phyloP scores from a whole-genome alignment of 2,797 vertebrate species.

The Geotrypetes seraphini region DNA sequence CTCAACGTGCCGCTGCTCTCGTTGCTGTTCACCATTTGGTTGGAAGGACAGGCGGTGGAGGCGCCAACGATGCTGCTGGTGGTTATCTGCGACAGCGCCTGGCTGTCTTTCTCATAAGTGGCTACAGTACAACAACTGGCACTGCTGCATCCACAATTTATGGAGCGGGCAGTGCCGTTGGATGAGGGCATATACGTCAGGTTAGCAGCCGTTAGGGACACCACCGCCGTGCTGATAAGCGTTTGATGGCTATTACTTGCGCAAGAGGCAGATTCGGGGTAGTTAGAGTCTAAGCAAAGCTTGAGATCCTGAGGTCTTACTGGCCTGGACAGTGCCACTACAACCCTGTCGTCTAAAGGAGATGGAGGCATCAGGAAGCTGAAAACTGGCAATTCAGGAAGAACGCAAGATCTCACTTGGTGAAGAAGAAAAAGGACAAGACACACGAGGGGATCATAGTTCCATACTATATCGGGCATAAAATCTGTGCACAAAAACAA shows the following conservation, averaged over 20 bases:
- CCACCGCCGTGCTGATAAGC: slow-evolving; percentile 68
- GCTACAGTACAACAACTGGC: slow-evolving; percentile 96
- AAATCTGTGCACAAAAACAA: slow-evolving; percentile 7
- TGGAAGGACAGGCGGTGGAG: slow-evolving; percentile 61
- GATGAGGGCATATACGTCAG: slow-evolving; percentile 99
- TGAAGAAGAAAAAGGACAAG: slow-evolving; percentile 19
- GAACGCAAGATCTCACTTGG: slow-evolving; percentile 79
- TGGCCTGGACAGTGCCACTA: slow-evolving; percentile 92
- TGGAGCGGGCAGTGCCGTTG: slow-evolving; percentile 94
- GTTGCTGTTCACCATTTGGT: slow-evolving; percentile 72
- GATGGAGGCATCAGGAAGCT: slow-evolving; percentile 98
- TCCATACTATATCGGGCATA: no score
- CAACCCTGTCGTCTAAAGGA: slow-evolving; percentile 98
- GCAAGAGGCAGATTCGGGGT: slow-evolving; percentile 64
- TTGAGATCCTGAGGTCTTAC: slow-evolving; percentile 97
- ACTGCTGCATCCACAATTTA: slow-evolving; percentile 98
- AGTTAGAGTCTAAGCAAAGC: slow-evolving; percentile 84
- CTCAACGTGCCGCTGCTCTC: slow-evolving; percentile 65
- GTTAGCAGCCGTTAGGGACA: slow-evolving; percentile 86
- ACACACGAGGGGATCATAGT: background rate
- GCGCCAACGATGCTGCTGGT: slow-evolving; percentile 65
- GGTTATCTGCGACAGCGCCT: slow-evolving; percentile 68
- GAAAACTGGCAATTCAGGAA: slow-evolving; percentile 72
- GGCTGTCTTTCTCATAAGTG: slow-evolving; percentile 87
- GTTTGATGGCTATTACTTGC: slow-evolving; percentile 37